These are phyloP conservation scores for Dryadula phaetusa DNA, from an alignment of 2,888 invertebrate species.

Conservation along the genomic window DNA sequence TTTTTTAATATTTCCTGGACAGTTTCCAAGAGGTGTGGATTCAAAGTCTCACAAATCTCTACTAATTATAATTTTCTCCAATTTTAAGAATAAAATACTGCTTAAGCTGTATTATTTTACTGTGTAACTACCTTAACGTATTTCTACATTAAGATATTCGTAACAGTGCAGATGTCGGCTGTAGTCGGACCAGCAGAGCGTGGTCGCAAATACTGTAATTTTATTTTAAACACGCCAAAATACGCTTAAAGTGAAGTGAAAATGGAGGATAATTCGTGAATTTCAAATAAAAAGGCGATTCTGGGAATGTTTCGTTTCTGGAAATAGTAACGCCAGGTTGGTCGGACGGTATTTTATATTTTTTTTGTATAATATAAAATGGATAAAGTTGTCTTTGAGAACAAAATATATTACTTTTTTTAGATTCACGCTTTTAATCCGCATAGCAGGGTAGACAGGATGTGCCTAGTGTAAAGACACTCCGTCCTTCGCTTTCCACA, in stretches of 20 bases:
- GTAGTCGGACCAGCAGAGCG: conserved; percentile 39
- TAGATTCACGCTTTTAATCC: too few species aligned
- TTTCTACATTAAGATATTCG: conserved; percentile 38
- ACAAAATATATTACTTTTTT: neutral
- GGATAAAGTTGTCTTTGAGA: neutral
- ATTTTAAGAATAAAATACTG: too few species aligned
- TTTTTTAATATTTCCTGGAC: too few species aligned
- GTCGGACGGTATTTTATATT: neutral
- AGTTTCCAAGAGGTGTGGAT: too few species aligned
- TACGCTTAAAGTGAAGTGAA: conserved; percentile 34
- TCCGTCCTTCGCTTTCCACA: too few species aligned
- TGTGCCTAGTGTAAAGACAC: neutral
- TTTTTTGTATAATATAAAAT: neutral
- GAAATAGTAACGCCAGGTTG: neutral
- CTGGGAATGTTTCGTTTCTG: neutral
- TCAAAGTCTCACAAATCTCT: too few species aligned
- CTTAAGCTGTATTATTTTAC: too few species aligned
- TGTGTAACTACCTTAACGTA: neutral
- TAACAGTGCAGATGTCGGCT: conserved; percentile 43
- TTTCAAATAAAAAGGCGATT: conserved; percentile 8
- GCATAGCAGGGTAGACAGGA: too few species aligned
- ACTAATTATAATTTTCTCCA: too few species aligned
- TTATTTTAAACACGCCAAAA: conserved; percentile 40
- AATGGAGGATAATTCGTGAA: conserved; percentile 27
- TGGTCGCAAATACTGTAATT: conserved; percentile 35